Evolutionary conservation across 2,113 vertebrate species (phyloP).

Genomic region (western clawed frog (Xenopus tropicalis)): UCB_Xtro_10.0 CM004443.2:54953501-54954000

Average conservation of each 20-base stretch:
- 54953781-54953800: neutral
- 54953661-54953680: too few relatives aligned
- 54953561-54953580: too few relatives aligned
- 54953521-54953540: too few relatives aligned
- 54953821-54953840: neutral
- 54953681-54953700: too few relatives aligned
- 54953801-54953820: neutral
- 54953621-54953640: too few relatives aligned
- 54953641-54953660: too few relatives aligned
- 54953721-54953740: too few relatives aligned
- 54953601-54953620: too few relatives aligned
- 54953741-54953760: neutral
- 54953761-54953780: neutral
- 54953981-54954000: neutral
- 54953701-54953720: too few relatives aligned
- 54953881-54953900: neutral
- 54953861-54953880: neutral
- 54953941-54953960: neutral
- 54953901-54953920: slow-evolving; percentile 6
- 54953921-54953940: neutral
- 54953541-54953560: too few relatives aligned
- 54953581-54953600: too few relatives aligned
- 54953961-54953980: neutral
- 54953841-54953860: slow-evolving; percentile 15
- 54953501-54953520: too few relatives aligned